Conservation (phyloP, 2,797 vertebrate genomes). For the Macropus fuliginosus region DNA sequence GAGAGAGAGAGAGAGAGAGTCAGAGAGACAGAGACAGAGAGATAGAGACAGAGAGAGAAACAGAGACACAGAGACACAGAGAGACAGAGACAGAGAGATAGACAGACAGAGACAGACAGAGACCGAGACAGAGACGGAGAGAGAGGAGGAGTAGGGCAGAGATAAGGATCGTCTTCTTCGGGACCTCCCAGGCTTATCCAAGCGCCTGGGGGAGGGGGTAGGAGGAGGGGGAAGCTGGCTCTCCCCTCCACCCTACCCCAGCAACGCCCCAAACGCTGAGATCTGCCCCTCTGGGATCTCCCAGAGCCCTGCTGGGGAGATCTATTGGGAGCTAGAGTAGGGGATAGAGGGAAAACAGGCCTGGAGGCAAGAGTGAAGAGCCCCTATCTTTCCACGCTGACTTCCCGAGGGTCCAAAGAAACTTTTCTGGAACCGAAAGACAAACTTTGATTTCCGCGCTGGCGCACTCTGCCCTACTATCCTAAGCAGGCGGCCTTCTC, state of each 20-base stretch:
- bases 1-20: background rate
- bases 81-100: background rate
- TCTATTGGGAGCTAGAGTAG: background rate
- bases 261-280: background rate
- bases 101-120: background rate
- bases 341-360: background rate
- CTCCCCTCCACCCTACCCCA: background rate
- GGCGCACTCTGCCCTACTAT: background rate
- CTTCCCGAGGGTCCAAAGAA: background rate
- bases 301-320: background rate
- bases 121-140: background rate
- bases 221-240: background rate
- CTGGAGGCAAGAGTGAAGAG: background rate
- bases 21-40: background rate
- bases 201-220: background rate
- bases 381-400: background rate
- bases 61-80: background rate
- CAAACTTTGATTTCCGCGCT: background rate
- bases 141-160: background rate
- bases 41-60: background rate
- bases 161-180: background rate
- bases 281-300: background rate
- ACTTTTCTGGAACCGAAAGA: background rate
- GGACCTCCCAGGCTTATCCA: background rate
- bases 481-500: no score